Conservation (phyloP, 1,140 invertebrate genomes). For the Aphelinus atriplicis region DNA sequence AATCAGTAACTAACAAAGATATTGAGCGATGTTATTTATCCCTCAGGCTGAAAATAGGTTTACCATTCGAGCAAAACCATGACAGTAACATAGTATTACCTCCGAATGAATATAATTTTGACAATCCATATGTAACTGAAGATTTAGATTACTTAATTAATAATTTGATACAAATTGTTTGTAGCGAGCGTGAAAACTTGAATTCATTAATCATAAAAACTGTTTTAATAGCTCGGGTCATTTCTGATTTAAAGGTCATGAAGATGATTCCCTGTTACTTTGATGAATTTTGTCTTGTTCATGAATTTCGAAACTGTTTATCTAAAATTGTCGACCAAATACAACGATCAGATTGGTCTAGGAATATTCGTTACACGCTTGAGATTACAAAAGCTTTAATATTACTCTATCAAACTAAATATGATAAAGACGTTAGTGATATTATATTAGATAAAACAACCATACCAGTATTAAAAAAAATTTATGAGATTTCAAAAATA, state of each 20-base stretch:
- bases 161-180: conserved; percentile 36
- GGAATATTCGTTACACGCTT: conserved; percentile 37
- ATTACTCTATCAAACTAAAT: conserved; percentile 44
- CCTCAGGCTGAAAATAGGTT: conserved; percentile 39
- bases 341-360: conserved; percentile 35
- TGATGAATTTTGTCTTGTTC: conserved; percentile 34
- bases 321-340: conserved; percentile 33
- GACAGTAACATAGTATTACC: neutral
- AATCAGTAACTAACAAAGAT: conserved; percentile 31
- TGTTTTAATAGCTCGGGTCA: conserved; percentile 44
- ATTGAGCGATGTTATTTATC: conserved; percentile 47
- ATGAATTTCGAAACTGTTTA: conserved; percentile 30
- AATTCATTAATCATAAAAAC: conserved; percentile 43
- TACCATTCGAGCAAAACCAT: conserved; percentile 15
- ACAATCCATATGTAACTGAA: conserved; percentile 35
- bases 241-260: conserved; percentile 46
- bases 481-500: conserved; percentile 46
- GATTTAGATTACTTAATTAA: conserved; percentile 41
- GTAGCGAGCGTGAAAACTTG: conserved; percentile 34
- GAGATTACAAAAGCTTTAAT: conserved; percentile 47
- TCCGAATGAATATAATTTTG: conserved; percentile 6
- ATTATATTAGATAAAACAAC: conserved; percentile 46
- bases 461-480: conserved; percentile 42
- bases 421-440: conserved; percentile 42
- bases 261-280: conserved; percentile 40